These are phyloP conservation scores for Drosophila equinoxialis DNA, from an alignment of 1,140 invertebrate species.

Conservation along the genomic window DNA sequence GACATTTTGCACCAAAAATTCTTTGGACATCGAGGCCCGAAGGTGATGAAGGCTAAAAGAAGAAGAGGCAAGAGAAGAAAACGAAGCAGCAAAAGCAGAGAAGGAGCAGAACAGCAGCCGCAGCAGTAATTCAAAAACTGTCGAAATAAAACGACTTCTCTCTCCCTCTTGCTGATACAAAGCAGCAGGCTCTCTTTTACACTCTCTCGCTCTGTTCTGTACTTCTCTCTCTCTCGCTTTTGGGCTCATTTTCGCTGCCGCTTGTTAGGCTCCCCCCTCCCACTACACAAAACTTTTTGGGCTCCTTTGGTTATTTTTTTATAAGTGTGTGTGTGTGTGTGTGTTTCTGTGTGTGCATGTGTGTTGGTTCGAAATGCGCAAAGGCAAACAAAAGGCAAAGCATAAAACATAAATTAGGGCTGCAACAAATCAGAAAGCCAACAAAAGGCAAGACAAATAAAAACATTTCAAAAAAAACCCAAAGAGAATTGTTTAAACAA, in stretches of 20 bases:
- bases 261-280: constrained; percentile 40
- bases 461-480: neutral
- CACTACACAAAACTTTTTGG: constrained; percentile 27
- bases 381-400: constrained; percentile 28
- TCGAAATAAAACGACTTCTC: constrained; percentile 77
- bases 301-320: constrained; percentile 34
- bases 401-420: constrained; percentile 23
- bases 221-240: constrained; percentile 42
- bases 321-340: constrained; percentile 1
- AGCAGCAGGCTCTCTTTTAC: neutral
- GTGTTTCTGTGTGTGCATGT: constrained; percentile 18
- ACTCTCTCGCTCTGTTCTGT: constrained; percentile 19
- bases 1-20: constrained; percentile 24
- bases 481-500: neutral
- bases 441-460: neutral
- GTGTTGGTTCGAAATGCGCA: constrained; percentile 32
- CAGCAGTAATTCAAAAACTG: constrained; percentile 71
- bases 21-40: constrained; percentile 17
- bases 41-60: constrained; percentile 14
- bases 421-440: constrained; percentile 4
- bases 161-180: constrained; percentile 14
- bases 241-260: constrained; percentile 56
- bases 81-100: constrained; percentile 22
- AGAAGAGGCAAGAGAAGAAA: constrained; percentile 36
- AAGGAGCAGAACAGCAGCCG: constrained; percentile 24